Evolutionary conservation across 2,797 vertebrate species (phyloP).

Genomic region (Falco naumanni): DNA sequence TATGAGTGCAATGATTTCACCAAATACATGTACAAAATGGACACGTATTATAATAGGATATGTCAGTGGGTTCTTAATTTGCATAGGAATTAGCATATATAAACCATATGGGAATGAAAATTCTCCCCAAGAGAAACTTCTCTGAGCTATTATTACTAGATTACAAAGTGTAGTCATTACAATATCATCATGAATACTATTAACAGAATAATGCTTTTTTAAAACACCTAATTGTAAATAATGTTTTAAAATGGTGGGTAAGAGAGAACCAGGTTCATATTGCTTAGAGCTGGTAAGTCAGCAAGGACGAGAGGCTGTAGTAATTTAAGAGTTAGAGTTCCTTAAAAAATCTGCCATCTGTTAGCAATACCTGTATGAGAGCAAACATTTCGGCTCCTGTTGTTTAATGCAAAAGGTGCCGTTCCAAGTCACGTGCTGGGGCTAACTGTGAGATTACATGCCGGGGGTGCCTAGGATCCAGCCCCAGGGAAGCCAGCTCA

Average conservation of each 20-base stretch:
- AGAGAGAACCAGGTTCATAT: neutral
- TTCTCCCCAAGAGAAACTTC: conserved; percentile 5
- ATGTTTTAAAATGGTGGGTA: neutral
- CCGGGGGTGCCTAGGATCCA: neutral
- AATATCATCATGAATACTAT: neutral
- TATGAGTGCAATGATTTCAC: conserved; percentile 16
- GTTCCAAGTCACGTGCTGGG: neutral
- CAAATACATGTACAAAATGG: neutral
- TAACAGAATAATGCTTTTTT: neutral
- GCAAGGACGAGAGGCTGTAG: neutral
- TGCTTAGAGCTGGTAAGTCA: neutral
- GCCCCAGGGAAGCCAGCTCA: neutral
- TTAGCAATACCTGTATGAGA: neutral
- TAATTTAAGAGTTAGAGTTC: neutral
- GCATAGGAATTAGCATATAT: conserved; percentile 20
- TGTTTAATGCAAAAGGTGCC: neutral
- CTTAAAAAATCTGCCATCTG: neutral
- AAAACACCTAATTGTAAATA: neutral
- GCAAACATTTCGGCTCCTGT: neutral
- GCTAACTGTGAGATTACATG: neutral
- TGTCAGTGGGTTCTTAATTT: conserved; percentile 43
- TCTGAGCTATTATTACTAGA: conserved; percentile 5
- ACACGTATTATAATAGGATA: conserved; percentile 34
- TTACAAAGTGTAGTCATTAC: conserved; percentile 8
- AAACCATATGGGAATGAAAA: conserved; percentile 14